Evolutionary conservation across 2,888 invertebrate species (phyloP), one percentile per base, ranked within the genome.

Genomic region (Cataglyphis livida): DNA sequence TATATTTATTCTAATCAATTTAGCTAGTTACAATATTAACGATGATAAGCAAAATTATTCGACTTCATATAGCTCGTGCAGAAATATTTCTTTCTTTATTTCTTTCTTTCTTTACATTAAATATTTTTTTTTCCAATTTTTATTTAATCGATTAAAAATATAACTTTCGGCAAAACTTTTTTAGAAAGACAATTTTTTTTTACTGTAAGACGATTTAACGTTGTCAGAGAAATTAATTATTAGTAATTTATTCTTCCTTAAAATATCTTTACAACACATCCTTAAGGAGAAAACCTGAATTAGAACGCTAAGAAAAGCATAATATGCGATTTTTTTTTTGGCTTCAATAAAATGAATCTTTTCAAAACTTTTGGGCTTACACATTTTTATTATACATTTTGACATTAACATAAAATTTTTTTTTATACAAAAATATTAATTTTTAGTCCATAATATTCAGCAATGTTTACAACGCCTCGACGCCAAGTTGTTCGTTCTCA

Each of bases 261-360:
- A 79, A 79, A 73, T 71, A 35, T 79, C 25, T 32, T 70, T 15
- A 71, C 21, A 21, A n/a, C 5, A 12, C 5, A 10, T 28, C 25
- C 82, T 44, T 41, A 41, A 78, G 32, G 25, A 28, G 25, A 0
- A 1, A 28, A 28, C 25, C 25, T 28, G 25, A 28, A 28, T 28
- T 28, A 28, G 25, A 28, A 28, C 25, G 25, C 25, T 28, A 28
- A 28, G 1, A 28, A 28, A 28, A 28, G 25, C 1, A 1, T 28
- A 1, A 28, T 1, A 28, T 28, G 25, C 25, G 25, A 28, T 28
- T 28, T 28, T 28, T 28, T 28, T 28, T 1, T 28, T 1, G 1
- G 25, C 1, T 28, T 28, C 1, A 28, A 28, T 28, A 28, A 28
- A 28, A 28, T 1, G 0, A 28, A 28, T 28, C 25, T 1, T 28